These are phyloP conservation scores for Kuschelorhynchus macadamiae DNA, from an alignment of 2,888 invertebrate genomes.

Conservation along the genomic window DNA sequence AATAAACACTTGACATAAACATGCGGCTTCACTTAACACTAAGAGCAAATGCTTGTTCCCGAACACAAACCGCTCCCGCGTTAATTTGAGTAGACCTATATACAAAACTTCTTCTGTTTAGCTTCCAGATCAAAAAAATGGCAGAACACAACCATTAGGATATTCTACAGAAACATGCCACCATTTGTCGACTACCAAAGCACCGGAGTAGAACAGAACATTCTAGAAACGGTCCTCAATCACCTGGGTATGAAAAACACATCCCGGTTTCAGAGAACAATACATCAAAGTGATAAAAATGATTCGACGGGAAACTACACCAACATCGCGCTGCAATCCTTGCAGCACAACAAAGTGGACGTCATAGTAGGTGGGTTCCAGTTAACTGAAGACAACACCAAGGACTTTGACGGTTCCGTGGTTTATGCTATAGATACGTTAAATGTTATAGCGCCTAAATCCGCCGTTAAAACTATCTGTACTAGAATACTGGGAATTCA, in stretches of 20 bases:
- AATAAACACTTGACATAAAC: too few relatives aligned
- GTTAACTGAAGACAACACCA: slow-evolving; percentile 10
- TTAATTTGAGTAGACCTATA: too few relatives aligned
- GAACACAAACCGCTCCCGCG: too few relatives aligned
- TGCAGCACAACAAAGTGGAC: slow-evolving; percentile 7
- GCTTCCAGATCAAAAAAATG: slow-evolving; percentile 11
- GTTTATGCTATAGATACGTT: slow-evolving; percentile 6
- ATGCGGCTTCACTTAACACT: too few relatives aligned
- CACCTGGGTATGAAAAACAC: slow-evolving; percentile 4
- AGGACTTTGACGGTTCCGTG: slow-evolving; percentile 14
- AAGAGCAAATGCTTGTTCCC: too few relatives aligned
- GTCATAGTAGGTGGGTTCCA: slow-evolving; percentile 9
- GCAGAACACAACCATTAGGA: slow-evolving; percentile 16
- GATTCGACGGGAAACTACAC: slow-evolving; percentile 1
- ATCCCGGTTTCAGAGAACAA: neutral
- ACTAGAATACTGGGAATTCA: slow-evolving; percentile 7
- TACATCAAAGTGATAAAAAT: neutral
- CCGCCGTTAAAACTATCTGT: slow-evolving; percentile 1
- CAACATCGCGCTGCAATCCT: neutral
- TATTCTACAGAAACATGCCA: slow-evolving; percentile 5
- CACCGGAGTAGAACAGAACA: slow-evolving; percentile 16
- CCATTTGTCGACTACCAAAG: neutral
- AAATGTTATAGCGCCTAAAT: slow-evolving; percentile 2
- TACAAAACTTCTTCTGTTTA: slow-evolving; percentile 11
- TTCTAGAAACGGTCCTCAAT: slow-evolving; percentile 6